These are phyloP conservation scores for Vireo altiloquus DNA, from an alignment of 2,113 vertebrate species.

Conservation along the genomic window DNA sequence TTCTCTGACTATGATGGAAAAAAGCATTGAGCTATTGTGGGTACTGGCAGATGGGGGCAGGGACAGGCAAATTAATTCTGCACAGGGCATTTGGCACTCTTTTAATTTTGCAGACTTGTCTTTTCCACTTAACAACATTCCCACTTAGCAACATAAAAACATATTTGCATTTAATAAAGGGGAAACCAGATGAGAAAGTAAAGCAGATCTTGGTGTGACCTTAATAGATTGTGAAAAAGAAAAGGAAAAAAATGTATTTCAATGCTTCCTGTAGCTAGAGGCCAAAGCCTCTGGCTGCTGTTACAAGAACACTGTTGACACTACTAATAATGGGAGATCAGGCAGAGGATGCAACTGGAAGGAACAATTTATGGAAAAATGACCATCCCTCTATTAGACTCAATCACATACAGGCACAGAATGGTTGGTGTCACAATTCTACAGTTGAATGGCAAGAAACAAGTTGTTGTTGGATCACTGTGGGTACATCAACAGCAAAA, in stretches of 20 bases:
- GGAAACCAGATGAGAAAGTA: not conserved
- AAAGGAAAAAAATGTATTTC: not conserved
- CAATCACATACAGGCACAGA: not conserved
- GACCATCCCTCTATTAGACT: not conserved
- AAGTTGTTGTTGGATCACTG: not conserved
- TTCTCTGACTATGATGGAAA: not conserved
- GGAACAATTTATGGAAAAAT: not conserved
- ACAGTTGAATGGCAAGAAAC: not conserved
- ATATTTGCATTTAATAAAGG: slow-evolving; percentile 22
- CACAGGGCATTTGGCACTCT: not conserved
- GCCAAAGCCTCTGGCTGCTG: not conserved
- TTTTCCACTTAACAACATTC: slow-evolving; percentile 22
- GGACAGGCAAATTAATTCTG: not conserved
- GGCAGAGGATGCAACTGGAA: not conserved
- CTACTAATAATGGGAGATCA: not conserved
- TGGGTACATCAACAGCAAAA: slow-evolving; percentile 25
- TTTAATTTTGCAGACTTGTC: not conserved
- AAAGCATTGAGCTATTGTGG: not conserved
- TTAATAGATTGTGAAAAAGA: not conserved
- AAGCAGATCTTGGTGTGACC: not conserved
- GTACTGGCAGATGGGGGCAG: not conserved
- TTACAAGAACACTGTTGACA: not conserved
- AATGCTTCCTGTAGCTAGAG: not conserved
- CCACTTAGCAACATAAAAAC: slow-evolving; percentile 2
- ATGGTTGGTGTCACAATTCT: not conserved